Conservation (phyloP, 1,140 invertebrate species). For the Atta colombica region DNA sequence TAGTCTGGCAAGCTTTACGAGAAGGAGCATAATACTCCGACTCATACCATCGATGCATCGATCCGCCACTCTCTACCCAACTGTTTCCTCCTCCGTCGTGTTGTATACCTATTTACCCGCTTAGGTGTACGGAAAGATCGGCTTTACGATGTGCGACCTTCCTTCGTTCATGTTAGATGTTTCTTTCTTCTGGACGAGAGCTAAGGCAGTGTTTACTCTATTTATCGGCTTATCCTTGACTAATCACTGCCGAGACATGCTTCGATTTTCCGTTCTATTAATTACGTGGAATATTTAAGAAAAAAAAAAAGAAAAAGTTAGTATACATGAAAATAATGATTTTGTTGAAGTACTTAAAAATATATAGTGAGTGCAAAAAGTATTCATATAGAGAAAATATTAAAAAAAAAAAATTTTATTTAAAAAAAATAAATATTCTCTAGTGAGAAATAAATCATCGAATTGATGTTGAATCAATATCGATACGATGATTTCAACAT, state of each 20-base stretch:
- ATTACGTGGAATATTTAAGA: neutral
- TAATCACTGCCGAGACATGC: neutral
- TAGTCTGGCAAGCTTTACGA: neutral
- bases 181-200: conserved; percentile 50
- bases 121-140: conserved; percentile 57
- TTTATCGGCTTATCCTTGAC: neutral
- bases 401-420: no score
- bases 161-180: conserved; percentile 7
- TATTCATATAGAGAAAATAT: no score
- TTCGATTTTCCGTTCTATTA: conserved; percentile 19
- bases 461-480: no score
- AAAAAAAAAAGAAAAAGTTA: neutral
- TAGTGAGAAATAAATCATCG: no score
- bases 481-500: no score
- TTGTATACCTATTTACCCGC: conserved; percentile 61
- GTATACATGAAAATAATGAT: no score
- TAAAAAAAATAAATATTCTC: no score
- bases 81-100: conserved; percentile 61
- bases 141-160: conserved; percentile 58
- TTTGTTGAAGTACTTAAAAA: no score
- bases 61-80: conserved; percentile 76
- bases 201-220: conserved; percentile 1
- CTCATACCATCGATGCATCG: conserved; percentile 75
- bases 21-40: conserved; percentile 42
- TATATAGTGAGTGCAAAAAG: no score